Percentiles rank a stretch among this genome's conserved stretches.
Evolutionary conservation across 2,888 invertebrate species (phyloP).

Genomic region (Caenorhabditis sp.): DNA sequence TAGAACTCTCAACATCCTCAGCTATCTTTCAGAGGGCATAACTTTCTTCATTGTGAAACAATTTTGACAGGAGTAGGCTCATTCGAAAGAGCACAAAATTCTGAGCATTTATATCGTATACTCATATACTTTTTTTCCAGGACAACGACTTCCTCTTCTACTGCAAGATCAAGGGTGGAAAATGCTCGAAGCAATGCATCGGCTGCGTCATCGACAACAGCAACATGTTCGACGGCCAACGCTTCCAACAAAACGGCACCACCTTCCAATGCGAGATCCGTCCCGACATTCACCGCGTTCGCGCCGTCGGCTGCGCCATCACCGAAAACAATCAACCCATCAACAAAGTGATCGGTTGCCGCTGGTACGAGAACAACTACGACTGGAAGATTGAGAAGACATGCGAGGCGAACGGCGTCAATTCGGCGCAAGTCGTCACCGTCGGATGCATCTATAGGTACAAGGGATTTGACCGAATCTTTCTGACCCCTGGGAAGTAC

Average conservation of each 20-base stretch:
- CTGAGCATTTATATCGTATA: too few relatives aligned
- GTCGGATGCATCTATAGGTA: constrained; percentile 64
- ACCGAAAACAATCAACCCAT: constrained; percentile 53
- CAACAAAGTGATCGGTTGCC: constrained; percentile 64
- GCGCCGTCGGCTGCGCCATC: constrained; percentile 63
- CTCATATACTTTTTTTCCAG: constrained; percentile 27
- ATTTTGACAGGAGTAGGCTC: too few relatives aligned
- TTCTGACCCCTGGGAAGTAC: constrained; percentile 59
- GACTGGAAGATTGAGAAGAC: constrained; percentile 63
- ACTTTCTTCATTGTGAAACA: too few relatives aligned
- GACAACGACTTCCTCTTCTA: constrained; percentile 68
- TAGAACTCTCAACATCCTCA: too few relatives aligned
- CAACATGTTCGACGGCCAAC: constrained; percentile 64
- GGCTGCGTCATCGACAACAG: constrained; percentile 57
- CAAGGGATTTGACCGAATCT: constrained; percentile 63
- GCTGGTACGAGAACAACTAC: constrained; percentile 56
- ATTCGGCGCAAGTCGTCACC: constrained; percentile 52
- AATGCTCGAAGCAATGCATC: constrained; percentile 62
- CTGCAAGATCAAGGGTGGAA: constrained; percentile 61
- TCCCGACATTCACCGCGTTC: constrained; percentile 52
- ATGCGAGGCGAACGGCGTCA: constrained; percentile 53
- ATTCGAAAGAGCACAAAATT: too few relatives aligned
- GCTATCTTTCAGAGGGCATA: too few relatives aligned
- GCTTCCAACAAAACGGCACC: constrained; percentile 56
- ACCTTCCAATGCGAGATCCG: constrained; percentile 67